Percentiles rank a stretch among this genome's conserved stretches.
Conservation (phyloP, 2,797 vertebrate species). For the Acanthornis magna region DNA sequence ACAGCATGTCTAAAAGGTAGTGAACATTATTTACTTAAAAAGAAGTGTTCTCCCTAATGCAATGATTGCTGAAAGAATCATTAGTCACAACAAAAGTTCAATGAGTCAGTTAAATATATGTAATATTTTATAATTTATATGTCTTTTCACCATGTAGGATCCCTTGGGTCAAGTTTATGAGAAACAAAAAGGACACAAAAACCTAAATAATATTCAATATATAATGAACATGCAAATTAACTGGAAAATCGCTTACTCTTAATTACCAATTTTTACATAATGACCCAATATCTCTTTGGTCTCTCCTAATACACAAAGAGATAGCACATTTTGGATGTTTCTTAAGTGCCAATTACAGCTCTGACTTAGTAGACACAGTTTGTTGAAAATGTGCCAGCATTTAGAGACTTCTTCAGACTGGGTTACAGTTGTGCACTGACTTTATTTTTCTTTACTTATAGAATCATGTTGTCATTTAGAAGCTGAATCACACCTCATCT, state of each 20-base stretch:
- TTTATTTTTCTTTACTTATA: background rate
- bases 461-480: background rate
- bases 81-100: constrained; percentile 67
- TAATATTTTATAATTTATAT: constrained; percentile 66
- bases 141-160: constrained; percentile 43
- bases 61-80: constrained; percentile 60
- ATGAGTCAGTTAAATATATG: constrained; percentile 61
- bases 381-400: background rate
- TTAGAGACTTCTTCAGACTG: background rate
- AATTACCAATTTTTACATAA: constrained; percentile 72
- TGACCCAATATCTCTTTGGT: constrained; percentile 50
- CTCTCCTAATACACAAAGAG: constrained; percentile 36
- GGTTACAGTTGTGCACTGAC: background rate
- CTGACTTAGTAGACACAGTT: background rate
- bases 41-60: constrained; percentile 62
- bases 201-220: constrained; percentile 66
- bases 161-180: constrained; percentile 66
- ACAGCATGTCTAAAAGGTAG: constrained; percentile 67
- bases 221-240: constrained; percentile 67
- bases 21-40: constrained; percentile 73
- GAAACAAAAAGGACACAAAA: constrained; percentile 52
- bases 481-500: background rate
- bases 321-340: constrained; percentile 37
- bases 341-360: constrained; percentile 64
- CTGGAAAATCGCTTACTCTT: constrained; percentile 60